Evolutionary conservation across 2,888 invertebrate genomes (phyloP).

Genomic region (Brachyptera risi): DNA sequence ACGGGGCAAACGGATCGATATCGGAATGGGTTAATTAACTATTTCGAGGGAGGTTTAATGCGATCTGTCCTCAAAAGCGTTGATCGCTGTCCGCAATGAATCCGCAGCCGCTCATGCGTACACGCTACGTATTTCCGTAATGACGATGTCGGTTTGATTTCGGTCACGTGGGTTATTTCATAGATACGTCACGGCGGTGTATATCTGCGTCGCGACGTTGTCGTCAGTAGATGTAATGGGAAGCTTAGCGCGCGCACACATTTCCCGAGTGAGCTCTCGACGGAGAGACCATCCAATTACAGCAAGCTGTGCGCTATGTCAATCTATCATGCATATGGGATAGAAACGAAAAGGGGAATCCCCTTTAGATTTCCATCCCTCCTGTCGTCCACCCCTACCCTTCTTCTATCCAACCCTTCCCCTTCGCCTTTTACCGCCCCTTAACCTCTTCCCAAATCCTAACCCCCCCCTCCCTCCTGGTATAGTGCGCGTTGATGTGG

Average conservation of each 20-base stretch:
- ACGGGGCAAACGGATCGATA: neutral
- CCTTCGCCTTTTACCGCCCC: neutral
- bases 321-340: conserved; percentile 1
- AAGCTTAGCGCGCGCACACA: conserved; percentile 16
- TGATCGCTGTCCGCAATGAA: too few relatives aligned
- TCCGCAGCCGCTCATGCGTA: too few relatives aligned
- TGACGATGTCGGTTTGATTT: too few relatives aligned
- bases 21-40: neutral
- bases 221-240: conserved; percentile 12
- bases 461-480: neutral
- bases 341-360: neutral
- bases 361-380: conserved; percentile 1
- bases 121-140: too few relatives aligned
- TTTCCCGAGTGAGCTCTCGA: conserved; percentile 12
- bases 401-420: too few relatives aligned
- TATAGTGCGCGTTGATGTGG: neutral
- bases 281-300: conserved; percentile 14
- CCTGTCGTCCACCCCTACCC: too few relatives aligned
- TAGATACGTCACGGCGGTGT: neutral
- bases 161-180: neutral
- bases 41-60: neutral
- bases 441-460: neutral
- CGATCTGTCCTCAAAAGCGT: too few relatives aligned
- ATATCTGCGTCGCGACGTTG: neutral
- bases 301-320: conserved; percentile 6